Base-by-base conservation (phyloP, 2,797 vertebrate genomes). In the Orestias chungarensis region DNA sequence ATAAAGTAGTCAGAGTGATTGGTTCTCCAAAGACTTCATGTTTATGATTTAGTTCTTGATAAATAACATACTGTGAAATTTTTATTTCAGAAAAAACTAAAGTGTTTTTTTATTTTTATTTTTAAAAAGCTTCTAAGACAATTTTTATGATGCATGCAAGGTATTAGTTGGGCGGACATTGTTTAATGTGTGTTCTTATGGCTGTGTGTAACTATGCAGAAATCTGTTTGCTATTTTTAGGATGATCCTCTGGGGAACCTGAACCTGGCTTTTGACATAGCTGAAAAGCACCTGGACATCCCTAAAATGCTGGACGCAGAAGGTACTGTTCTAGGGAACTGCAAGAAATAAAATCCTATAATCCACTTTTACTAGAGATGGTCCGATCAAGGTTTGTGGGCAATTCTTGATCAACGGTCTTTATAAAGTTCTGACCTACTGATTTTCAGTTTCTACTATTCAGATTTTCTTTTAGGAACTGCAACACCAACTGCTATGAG, bases 301-400 rank as follows among this genome's bases (percentile, higher is more conserved):
- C 98, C 98, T 66, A 99, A 99, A 93, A 99, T 99, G 98, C 80
- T 99, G 92, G 98, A 99, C 43, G 97, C 98, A 72, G 98, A 99
- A 95, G 98, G 98, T 99, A 93, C 88, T 76, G 25, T 73, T 76
- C 46, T 27, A 59, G 4, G 6, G 84, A 82, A 35, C 8, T 23
- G 76, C 35, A 71, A 73, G 79, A 69, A 81, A 85, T 84, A 70
- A 77, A 23, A 3, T 50, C 65, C n/a, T 40, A 8, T 33, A n/a
- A 62, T n/a, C 35, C 35, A 38, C 25, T 62, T 62, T 62, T 40
- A 40, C 35, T n/a, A 15, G 23, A 62, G 59, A 40, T 40, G 2
- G 11, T 12, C 5, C 5, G 4, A 38, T 61, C 57, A n/a, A 6
- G 35, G 23, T 40, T 62, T 62, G 35, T 15, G 23, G 23, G 20